Conservation (phyloP, 2,113 vertebrate genomes). For the Tupaia chinensis region DNA sequence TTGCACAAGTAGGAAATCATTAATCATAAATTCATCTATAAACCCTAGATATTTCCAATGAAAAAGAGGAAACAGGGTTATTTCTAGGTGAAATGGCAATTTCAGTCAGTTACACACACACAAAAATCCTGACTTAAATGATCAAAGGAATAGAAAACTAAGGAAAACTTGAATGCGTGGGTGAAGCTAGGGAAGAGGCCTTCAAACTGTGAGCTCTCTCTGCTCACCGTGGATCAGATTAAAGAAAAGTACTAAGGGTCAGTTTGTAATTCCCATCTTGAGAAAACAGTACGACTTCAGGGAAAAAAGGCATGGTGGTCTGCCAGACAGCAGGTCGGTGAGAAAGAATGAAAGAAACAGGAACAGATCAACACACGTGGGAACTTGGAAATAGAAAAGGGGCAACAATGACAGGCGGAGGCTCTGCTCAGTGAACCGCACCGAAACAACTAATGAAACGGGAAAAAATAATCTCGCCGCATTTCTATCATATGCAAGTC, state of each 20-base stretch:
- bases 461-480: neutral
- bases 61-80: constrained; percentile 38
- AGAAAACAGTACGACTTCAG: neutral
- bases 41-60: constrained; percentile 30
- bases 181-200: neutral
- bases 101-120: neutral
- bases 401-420: neutral
- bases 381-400: accelerated
- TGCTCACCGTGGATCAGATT: neutral
- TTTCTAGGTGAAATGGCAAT: constrained; percentile 17
- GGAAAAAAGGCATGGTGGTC: neutral
- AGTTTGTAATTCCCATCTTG: neutral
- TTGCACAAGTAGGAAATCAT: neutral
- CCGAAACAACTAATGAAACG: neutral
- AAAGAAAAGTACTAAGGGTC: neutral
- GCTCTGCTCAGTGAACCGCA: neutral
- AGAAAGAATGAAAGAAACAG: neutral
- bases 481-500: neutral
- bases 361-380: neutral
- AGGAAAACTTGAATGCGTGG: neutral
- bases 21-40: neutral
- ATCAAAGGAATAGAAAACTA: neutral
- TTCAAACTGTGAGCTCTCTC: neutral
- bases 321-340: neutral
- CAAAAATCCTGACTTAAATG: neutral